Evolutionary conservation across 2,113 vertebrate genomes (phyloP).

Genomic region (Sarotherodon lohbergeri): DNA sequence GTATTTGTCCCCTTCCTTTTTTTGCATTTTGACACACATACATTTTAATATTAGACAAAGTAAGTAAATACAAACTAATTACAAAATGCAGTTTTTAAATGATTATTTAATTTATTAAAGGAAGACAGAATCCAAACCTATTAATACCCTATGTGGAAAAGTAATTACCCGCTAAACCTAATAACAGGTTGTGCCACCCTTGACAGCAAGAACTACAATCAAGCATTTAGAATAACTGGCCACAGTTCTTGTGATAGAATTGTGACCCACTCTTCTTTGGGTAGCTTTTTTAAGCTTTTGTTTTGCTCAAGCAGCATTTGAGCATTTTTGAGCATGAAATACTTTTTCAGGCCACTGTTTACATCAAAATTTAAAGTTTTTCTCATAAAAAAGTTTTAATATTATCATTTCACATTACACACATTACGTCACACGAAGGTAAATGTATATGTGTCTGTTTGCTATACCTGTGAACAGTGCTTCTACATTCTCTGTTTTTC

Average conservation of each 20-base stretch:
- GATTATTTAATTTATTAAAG: neutral
- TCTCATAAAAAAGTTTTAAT: neutral
- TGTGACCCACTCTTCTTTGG: neutral
- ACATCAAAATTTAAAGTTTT: neutral
- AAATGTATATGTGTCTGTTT: neutral
- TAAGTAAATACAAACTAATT: neutral
- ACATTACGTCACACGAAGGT: neutral
- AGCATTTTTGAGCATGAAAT: neutral
- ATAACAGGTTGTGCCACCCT: neutral
- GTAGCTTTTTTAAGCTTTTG: neutral
- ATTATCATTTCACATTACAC: neutral
- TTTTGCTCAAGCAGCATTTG: neutral
- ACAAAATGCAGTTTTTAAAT: neutral
- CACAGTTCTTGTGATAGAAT: neutral
- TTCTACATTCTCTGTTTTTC: neutral
- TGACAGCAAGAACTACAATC: neutral
- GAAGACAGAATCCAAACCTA: neutral
- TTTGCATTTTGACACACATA: neutral
- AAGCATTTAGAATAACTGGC: neutral
- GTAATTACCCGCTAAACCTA: neutral
- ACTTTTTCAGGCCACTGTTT: neutral
- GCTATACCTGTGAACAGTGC: neutral
- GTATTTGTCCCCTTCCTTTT: neutral
- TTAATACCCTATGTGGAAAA: neutral
- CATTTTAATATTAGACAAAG: neutral